phyloP scores from a whole-genome alignment of 2,113 vertebrate species.

The Elephas maximus region DNA sequence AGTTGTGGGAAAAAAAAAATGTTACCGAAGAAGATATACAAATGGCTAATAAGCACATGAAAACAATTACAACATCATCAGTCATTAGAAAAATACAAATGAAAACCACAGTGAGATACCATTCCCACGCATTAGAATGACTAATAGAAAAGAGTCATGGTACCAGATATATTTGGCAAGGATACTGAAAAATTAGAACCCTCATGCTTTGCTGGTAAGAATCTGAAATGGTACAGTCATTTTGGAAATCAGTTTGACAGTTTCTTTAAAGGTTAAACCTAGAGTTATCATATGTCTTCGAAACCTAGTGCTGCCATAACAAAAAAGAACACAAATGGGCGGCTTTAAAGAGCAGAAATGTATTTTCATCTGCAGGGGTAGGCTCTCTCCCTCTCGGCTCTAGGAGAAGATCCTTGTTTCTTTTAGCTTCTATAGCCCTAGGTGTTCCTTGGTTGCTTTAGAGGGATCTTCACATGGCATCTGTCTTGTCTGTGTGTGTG shows the following conservation, averaged over 20 bases:
- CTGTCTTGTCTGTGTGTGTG: no score
- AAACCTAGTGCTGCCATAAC: no score
- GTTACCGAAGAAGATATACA: neutral
- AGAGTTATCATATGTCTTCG: neutral
- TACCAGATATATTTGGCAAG: neutral
- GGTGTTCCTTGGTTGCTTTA: no score
- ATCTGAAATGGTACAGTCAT: neutral
- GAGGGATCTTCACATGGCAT: no score
- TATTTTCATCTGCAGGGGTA: no score
- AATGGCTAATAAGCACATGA: neutral
- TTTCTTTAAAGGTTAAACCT: slow-evolving; percentile 45
- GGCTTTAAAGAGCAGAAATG: no score
- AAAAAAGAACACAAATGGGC: no score
- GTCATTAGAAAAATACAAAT: slow-evolving; percentile 8
- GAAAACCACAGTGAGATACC: neutral
- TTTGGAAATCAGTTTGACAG: neutral
- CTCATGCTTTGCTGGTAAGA: neutral
- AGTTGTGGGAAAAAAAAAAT: neutral
- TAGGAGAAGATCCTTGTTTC: no score
- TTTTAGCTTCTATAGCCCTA: no score
- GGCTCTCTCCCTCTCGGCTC: no score
- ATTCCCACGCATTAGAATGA: neutral
- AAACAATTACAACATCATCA: neutral
- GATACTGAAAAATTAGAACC: neutral
- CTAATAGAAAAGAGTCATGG: neutral